Evolutionary conservation across 2,888 invertebrate species (phyloP), one percentile per base, ranked within the genome.

Genomic region (Bugula neritina): DNA sequence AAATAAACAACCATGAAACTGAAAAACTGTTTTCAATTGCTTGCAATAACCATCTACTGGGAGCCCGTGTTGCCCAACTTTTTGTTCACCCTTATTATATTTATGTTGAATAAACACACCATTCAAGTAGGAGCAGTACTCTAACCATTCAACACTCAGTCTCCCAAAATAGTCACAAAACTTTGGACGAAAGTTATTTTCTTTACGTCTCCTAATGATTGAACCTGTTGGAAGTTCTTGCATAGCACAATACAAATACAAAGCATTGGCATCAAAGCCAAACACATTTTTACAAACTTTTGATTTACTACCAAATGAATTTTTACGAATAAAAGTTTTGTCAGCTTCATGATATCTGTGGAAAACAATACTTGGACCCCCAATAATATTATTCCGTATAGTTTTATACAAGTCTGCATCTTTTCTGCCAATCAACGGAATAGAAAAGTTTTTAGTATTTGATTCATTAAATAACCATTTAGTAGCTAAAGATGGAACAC

Each of bases 1-100:
- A 17, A 55, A 55, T 17, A 55, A n/a, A 55, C 55, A 55, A 5
- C 55, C 55, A 25, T 55, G 55, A 25, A 55, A 55, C 23, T 55
- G 55, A 55, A 17, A 55, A 3, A 55, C 55, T 17, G 21, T 17
- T 3, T 25, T 17, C 5, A 5, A 17, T n/a, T 55, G 3, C 5
- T 23, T 25, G 23, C 55, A 55, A 25, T 17, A 55, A 17, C 55
- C 55, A 55, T 55, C 55, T 17, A 55, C 55, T 17, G 55, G 55
- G 21, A 55, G 25, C 3, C 55, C 55, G 21, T 25, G 55, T 25
- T 55, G 55, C 3, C 55, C 55, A 25, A 55, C 23, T 23, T 17
- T 55, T 23, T 23, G 23, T n/a, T 55, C 55, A 17, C 55, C 55
- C 23, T 25, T 25, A 55, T 55, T 55, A 25, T 17, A 25, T 23